phyloP scores from a whole-genome alignment of 2,113 vertebrate genomes.

The Mesitornis unicolor region DNA sequence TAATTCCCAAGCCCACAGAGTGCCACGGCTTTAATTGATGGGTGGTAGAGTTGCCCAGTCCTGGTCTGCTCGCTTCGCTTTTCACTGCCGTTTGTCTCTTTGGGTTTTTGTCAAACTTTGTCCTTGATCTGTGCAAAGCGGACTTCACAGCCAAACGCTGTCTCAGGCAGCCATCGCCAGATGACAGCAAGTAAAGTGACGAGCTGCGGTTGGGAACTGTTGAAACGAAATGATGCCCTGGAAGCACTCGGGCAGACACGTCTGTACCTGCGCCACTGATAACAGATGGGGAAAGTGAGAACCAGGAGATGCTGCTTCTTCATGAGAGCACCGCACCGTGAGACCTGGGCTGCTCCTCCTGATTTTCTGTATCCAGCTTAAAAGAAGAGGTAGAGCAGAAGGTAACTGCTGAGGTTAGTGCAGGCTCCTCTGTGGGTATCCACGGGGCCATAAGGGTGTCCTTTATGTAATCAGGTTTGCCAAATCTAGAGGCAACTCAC shows the following conservation, averaged over 20 bases:
- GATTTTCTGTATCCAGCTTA: not conserved
- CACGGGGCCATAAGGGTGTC: accelerated
- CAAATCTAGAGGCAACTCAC: not conserved
- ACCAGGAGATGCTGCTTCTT: not conserved
- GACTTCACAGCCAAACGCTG: not conserved
- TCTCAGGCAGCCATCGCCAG: not conserved
- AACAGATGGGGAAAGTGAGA: not conserved
- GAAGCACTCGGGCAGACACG: not conserved
- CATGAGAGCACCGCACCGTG: accelerated
- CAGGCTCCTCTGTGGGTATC: not conserved
- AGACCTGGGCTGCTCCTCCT: not conserved
- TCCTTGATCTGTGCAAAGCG: not conserved
- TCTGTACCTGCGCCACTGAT: not conserved
- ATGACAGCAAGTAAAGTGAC: not conserved
- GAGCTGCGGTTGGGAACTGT: not conserved
- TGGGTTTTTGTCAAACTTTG: not conserved
- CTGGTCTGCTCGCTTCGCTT: not conserved
- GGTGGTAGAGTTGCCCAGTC: not conserved
- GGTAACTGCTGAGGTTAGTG: not conserved
- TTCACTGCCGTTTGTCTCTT: not conserved
- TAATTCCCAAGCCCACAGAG: not conserved
- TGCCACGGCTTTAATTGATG: not conserved
- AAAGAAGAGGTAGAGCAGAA: not conserved
- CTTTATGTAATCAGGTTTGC: not conserved
- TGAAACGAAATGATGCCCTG: not conserved